Evolutionary conservation across 2,888 invertebrate species (phyloP).

Genomic region (Acleris sparsana): DNA sequence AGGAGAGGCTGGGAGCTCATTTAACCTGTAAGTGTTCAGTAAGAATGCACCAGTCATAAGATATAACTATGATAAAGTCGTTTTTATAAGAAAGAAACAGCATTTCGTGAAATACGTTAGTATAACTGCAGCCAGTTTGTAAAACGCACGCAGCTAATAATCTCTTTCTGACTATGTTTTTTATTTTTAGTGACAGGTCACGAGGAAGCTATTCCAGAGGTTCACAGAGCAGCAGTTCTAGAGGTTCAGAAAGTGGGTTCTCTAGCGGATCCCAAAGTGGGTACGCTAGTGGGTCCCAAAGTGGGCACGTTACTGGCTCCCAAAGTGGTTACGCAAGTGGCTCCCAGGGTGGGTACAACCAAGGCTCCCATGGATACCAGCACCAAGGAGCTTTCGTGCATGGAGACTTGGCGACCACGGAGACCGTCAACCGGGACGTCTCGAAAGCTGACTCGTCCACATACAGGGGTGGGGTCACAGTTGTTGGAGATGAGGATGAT

Average conservation of each 20-base stretch:
- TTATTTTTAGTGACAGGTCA: constrained; percentile 7
- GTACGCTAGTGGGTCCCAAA: constrained; percentile 1
- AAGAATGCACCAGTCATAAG: not conserved
- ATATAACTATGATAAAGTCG: not conserved
- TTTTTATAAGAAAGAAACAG: too few species aligned
- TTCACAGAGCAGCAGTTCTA: constrained; percentile 1
- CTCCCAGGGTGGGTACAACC: not conserved
- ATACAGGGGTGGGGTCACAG: constrained; percentile 59
- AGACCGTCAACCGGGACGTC: constrained; percentile 74
- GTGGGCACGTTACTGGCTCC: constrained; percentile 1
- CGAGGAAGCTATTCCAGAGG: constrained; percentile 2
- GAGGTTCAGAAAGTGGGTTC: not conserved
- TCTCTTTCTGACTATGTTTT: too few species aligned
- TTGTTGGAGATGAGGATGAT: constrained; percentile 71
- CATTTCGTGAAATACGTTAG: too few species aligned
- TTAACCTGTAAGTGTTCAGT: constrained; percentile 64
- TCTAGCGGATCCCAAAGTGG: constrained; percentile 15
- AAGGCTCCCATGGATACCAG: constrained; percentile 26
- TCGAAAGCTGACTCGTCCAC: constrained; percentile 71
- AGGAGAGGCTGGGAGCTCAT: constrained; percentile 75
- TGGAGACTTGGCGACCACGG: constrained; percentile 74
- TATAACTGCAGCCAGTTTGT: too few species aligned
- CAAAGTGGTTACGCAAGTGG: constrained; percentile 13
- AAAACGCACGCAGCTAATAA: not conserved
- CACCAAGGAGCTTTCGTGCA: constrained; percentile 65